These are phyloP conservation scores for Gasterosteus aculeatus DNA, from an alignment of 2,113 vertebrate species.

Conservation along the genomic window DNA sequence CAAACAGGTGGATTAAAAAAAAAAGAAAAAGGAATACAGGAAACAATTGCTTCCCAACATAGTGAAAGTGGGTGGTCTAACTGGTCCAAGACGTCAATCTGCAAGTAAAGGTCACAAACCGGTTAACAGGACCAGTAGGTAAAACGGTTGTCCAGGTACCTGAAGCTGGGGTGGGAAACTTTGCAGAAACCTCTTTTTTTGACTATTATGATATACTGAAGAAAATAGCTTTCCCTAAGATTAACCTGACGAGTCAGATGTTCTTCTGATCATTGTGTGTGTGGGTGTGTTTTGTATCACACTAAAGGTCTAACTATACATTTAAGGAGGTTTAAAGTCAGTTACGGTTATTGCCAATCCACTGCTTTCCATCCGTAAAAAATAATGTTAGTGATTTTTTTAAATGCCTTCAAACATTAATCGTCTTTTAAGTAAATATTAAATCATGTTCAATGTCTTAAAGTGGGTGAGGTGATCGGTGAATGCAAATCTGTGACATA, in stretches of 20 bases:
- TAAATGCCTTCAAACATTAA: constrained; percentile 29
- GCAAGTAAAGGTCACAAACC: neutral
- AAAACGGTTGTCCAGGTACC: neutral
- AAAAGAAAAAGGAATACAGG: neutral
- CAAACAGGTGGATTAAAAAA: neutral
- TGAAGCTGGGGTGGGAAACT: neutral
- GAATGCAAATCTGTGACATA: constrained; percentile 33
- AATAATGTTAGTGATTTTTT: neutral
- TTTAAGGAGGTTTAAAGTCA: too few relatives aligned
- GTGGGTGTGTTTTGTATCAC: too few relatives aligned
- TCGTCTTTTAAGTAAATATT: constrained; percentile 37
- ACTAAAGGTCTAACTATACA: too few relatives aligned
- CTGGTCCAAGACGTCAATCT: constrained; percentile 6
- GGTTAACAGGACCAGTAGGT: neutral
- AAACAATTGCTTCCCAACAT: constrained; percentile 1
- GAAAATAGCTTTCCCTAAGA: too few relatives aligned
- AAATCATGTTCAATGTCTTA: constrained; percentile 10
- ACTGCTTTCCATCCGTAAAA: neutral
- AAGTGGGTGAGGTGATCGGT: constrained; percentile 32
- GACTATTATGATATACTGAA: too few relatives aligned
- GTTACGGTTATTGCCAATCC: too few relatives aligned
- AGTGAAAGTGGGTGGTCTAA: neutral
- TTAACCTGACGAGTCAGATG: too few relatives aligned
- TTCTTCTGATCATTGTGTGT: too few relatives aligned
- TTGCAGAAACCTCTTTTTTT: neutral